These are phyloP conservation scores for Phalangium opilio DNA, from an alignment of 2,888 invertebrate species.

Conservation along the genomic window DNA sequence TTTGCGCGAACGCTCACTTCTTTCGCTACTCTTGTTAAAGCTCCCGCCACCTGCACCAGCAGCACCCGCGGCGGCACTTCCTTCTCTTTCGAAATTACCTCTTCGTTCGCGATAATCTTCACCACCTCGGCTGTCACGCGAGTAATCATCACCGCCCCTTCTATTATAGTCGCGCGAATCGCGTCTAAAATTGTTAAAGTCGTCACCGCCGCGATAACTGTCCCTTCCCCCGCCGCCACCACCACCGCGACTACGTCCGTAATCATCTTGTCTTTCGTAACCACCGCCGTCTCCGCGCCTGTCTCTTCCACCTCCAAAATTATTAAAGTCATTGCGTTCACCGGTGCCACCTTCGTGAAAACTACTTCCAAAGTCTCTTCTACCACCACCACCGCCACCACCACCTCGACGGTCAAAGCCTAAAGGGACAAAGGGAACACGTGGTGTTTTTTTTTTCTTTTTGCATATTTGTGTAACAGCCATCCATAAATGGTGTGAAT, in stretches of 20 bases:
- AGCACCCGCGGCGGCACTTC: no score
- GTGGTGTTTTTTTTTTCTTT: no score
- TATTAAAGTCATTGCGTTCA: slow-evolving; percentile 4
- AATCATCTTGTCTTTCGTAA: slow-evolving; percentile 14
- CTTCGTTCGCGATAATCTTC: no score
- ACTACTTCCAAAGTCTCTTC: slow-evolving; percentile 22
- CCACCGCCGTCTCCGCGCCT: slow-evolving; percentile 3
- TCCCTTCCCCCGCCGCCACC: slow-evolving; percentile 3
- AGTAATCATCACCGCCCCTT: slow-evolving; percentile 23
- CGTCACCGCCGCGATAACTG: not conserved
- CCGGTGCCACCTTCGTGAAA: slow-evolving; percentile 9
- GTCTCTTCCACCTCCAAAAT: slow-evolving; percentile 14
- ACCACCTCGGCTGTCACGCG: not conserved
- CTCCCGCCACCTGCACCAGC: no score
- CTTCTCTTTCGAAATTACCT: no score
- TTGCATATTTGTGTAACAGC: no score
- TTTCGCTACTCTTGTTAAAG: no score
- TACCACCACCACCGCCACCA: slow-evolving; percentile 23
- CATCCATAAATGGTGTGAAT: no score
- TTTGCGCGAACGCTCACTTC: no score
- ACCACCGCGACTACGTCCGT: slow-evolving; percentile 13
- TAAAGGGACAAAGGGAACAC: no score
- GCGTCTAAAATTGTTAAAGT: not conserved
- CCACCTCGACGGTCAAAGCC: slow-evolving; percentile 3
- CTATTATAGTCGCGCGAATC: slow-evolving; percentile 19